A percentile compares a stretch with the other conserved stretches of the same genome.
Evolutionary conservation across 2,113 vertebrate genomes (phyloP).

Genomic region (Lasiurus borealis): DNA sequence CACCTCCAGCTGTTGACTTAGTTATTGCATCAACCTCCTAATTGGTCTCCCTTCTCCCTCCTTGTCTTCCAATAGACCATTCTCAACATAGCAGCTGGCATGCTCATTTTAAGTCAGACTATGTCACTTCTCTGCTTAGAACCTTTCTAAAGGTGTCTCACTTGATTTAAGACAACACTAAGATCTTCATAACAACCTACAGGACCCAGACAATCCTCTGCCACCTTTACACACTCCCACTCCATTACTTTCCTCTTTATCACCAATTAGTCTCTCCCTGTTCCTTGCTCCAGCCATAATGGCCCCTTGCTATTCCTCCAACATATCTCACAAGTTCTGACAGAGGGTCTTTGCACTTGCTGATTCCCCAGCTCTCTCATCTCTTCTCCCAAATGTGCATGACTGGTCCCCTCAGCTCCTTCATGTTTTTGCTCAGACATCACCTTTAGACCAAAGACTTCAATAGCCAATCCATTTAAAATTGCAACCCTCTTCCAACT

Average conservation of each 20-base stretch:
- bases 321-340: not conserved
- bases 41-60: not conserved
- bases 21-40: not conserved
- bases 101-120: not conserved
- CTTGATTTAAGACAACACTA: not conserved
- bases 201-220: not conserved
- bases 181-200: not conserved
- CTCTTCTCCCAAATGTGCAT: not conserved
- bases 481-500: fast-evolving
- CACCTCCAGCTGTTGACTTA: not conserved
- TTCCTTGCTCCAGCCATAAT: not conserved
- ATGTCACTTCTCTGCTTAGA: not conserved
- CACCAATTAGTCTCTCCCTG: not conserved
- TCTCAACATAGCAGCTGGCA: not conserved
- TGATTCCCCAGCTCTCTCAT: not conserved
- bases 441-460: not conserved
- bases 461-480: not conserved
- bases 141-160: not conserved
- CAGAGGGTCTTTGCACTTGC: not conserved
- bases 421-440: not conserved
- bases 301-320: not conserved
- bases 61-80: not conserved
- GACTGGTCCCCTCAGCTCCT: not conserved
- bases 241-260: not conserved
- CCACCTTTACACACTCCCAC: not conserved